These are phyloP conservation scores for Ormyrus labotus DNA, from an alignment of 2,888 invertebrate species.

Conservation along the genomic window DNA sequence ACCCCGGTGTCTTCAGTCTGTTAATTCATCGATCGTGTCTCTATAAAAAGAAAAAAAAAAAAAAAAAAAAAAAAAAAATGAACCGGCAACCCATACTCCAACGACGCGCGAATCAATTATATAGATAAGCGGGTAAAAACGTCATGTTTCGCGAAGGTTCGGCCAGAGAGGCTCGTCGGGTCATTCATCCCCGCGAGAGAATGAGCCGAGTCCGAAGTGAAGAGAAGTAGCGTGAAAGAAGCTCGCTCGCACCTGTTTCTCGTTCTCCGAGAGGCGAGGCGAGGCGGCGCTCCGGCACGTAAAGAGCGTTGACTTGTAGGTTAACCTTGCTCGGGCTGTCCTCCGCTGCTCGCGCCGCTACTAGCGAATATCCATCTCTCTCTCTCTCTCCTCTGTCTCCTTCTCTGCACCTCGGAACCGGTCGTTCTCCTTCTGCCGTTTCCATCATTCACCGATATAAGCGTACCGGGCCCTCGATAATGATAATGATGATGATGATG, in stretches of 20 bases:
- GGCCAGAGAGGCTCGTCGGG: not conserved
- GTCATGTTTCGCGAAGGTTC: not conserved
- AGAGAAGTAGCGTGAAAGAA: slow-evolving; percentile 19
- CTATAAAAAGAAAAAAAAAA: not conserved
- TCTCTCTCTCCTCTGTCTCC: slow-evolving; percentile 7
- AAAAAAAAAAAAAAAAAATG: not conserved
- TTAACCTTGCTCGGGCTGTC: slow-evolving; percentile 53
- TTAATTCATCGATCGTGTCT: no score
- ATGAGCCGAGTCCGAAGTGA: not conserved
- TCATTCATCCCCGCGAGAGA: slow-evolving; percentile 24
- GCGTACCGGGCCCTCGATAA: no score
- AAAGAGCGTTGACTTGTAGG: slow-evolving; percentile 58
- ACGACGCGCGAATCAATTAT: not conserved
- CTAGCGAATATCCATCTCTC: no score
- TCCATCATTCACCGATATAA: slow-evolving; percentile 40
- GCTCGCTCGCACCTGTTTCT: slow-evolving; percentile 31
- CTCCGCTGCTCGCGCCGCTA: slow-evolving; percentile 32
- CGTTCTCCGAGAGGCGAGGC: not conserved
- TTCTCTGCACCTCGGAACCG: slow-evolving; percentile 33
- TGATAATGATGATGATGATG: no score
- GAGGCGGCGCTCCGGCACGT: slow-evolving; percentile 6
- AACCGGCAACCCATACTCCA: not conserved
- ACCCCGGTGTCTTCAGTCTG: not conserved
- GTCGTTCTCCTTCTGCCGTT: slow-evolving; percentile 50
- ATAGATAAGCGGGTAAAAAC: not conserved